Percentiles rank a stretch among this genome's conserved stretches.
phyloP scores from a whole-genome alignment of 2,888 invertebrate species.

The Ormyrus labotus region DNA sequence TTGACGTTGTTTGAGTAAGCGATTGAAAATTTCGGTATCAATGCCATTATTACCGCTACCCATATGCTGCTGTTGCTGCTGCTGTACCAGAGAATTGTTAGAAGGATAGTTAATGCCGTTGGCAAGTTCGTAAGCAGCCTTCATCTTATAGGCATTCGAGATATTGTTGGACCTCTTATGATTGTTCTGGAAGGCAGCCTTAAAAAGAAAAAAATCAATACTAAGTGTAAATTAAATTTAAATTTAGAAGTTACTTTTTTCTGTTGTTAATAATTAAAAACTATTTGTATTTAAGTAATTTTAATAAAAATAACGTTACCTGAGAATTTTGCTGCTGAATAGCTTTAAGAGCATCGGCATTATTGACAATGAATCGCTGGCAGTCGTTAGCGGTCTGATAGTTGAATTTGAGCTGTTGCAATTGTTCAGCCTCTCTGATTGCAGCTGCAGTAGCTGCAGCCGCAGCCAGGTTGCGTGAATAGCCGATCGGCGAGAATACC shows the following conservation, averaged over 20 bases:
- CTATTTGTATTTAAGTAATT: neutral
- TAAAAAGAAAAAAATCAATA: neutral
- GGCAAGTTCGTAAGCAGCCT: conserved; percentile 65
- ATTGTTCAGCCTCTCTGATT: conserved; percentile 61
- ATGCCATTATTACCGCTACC: conserved; percentile 23
- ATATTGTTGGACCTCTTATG: conserved; percentile 64
- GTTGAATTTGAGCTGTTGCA: conserved; percentile 66
- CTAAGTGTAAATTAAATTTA: too few species aligned
- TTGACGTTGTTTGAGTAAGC: conserved; percentile 69
- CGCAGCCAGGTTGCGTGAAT: conserved; percentile 66
- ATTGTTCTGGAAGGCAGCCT: conserved; percentile 64
- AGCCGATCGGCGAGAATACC: conserved; percentile 69
- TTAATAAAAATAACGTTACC: conserved; percentile 24
- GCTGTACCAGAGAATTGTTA: conserved; percentile 64
- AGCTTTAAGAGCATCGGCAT: conserved; percentile 66
- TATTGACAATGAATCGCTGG: conserved; percentile 69
- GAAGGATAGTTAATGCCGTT: conserved; percentile 66
- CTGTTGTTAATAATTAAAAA: neutral
- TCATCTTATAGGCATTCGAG: conserved; percentile 66
- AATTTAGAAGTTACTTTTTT: neutral
- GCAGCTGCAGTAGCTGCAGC: conserved; percentile 61
- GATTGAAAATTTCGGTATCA: conserved; percentile 69
- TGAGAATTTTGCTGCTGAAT: conserved; percentile 61
- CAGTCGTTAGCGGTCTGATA: conserved; percentile 67
- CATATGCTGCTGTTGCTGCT: conserved; percentile 56